phyloP scores from a whole-genome alignment of 2,888 invertebrate species.

The Diplazon laetatorius region DNA sequence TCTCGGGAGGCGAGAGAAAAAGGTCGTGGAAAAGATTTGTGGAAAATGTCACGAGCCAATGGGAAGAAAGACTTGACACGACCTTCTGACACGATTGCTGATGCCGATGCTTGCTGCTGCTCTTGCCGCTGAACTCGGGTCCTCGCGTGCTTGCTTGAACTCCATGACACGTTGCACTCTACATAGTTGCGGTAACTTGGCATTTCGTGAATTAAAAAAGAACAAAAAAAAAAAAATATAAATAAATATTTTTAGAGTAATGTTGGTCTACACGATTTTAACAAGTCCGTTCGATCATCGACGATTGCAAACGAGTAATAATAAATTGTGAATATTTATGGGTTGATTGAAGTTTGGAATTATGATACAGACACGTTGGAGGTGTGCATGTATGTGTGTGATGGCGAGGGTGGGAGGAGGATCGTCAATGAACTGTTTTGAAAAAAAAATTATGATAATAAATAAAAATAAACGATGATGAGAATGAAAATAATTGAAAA shows the following conservation, averaged over 20 bases:
- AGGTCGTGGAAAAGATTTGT: constrained; percentile 64
- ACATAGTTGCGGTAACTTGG: constrained; percentile 60
- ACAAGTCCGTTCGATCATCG: constrained; percentile 52
- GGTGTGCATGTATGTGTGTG: too few relatives aligned
- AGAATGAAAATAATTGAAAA: too few relatives aligned
- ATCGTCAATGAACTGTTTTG: too few relatives aligned
- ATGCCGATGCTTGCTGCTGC: too few relatives aligned
- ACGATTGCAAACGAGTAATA: constrained; percentile 4
- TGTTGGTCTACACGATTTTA: constrained; percentile 48
- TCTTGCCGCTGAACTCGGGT: constrained; percentile 19
- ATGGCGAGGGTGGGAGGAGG: too few relatives aligned
- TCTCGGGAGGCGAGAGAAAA: constrained; percentile 62
- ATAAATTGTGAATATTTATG: not conserved
- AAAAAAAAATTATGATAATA: too few relatives aligned
- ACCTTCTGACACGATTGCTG: constrained; percentile 58
- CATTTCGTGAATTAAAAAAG: constrained; percentile 64
- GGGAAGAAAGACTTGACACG: constrained; percentile 47
- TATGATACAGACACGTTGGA: too few relatives aligned
- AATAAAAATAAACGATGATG: too few relatives aligned
- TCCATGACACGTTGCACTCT: constrained; percentile 55
- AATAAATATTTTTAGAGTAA: too few relatives aligned
- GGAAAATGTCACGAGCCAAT: constrained; percentile 71
- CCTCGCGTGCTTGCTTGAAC: constrained; percentile 64
- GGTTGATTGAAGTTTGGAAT: not conserved
- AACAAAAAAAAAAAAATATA: too few relatives aligned